Percentiles rank a stretch among this genome's conserved stretches.
These are phyloP conservation scores for Phymanthus crucifer DNA, from an alignment of 92 coral and sea anemone species.

Conservation along the genomic window DNA sequence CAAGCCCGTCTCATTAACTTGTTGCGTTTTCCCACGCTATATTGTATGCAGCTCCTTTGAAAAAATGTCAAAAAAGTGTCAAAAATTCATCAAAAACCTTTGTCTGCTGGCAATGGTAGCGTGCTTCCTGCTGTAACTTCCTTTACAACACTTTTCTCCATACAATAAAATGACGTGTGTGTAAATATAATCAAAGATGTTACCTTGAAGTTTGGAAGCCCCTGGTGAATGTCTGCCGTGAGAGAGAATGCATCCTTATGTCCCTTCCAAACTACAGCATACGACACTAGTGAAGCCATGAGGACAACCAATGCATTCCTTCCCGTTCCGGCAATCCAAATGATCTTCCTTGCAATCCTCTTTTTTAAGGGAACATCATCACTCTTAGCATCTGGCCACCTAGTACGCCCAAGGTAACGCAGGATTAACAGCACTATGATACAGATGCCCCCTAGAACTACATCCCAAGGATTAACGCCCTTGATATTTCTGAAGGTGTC, in stretches of 20 bases:
- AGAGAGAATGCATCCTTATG: constrained; percentile 45
- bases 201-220: constrained; percentile 88
- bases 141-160: no score
- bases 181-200: not conserved
- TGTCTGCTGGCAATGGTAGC: no score
- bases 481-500: constrained; percentile 63
- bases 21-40: no score
- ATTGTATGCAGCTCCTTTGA: no score
- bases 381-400: constrained; percentile 70
- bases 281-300: constrained; percentile 64
- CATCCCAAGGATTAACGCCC: constrained; percentile 78
- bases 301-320: constrained; percentile 87
- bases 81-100: no score
- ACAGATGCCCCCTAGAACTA: constrained; percentile 69
- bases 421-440: constrained; percentile 59
- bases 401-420: constrained; percentile 51
- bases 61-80: no score
- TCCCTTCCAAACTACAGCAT: constrained; percentile 61
- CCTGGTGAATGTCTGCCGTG: constrained; percentile 63
- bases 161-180: no score
- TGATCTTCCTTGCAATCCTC: constrained; percentile 69
- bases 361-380: constrained; percentile 51
- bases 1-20: no score
- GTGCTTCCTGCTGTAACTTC: no score
- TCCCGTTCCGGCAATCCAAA: constrained; percentile 82